Conservation (phyloP, 2,797 vertebrate genomes). For the Sebastes alutus region DNA sequence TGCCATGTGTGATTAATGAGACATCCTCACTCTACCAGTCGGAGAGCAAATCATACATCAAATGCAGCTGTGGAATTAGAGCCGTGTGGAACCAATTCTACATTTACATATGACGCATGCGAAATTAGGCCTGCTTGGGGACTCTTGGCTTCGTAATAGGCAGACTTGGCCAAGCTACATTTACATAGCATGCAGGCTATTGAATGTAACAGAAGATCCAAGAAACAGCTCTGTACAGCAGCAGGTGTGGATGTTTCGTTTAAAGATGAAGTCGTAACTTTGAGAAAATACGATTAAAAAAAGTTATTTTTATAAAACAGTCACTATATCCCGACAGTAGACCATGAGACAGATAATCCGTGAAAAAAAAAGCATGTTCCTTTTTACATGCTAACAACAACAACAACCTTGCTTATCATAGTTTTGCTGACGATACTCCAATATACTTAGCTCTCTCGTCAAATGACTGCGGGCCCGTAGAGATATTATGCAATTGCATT, state of each 20-base stretch:
- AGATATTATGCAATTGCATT: background rate
- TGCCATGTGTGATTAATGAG: constrained; percentile 47
- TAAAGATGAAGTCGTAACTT: no score
- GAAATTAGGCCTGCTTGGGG: constrained; percentile 21
- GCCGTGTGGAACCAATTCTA: constrained; percentile 29
- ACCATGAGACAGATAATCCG: rapidly evolving
- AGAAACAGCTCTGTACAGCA: background rate
- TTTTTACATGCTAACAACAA: no score
- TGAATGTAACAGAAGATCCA: background rate
- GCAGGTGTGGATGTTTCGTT: background rate
- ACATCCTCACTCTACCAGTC: background rate
- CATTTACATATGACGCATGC: constrained; percentile 15
- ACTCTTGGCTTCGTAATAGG: background rate
- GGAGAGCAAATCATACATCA: constrained; percentile 29
- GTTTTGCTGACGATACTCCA: background rate
- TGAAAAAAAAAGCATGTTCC: no score
- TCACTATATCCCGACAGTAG: no score
- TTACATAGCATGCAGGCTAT: background rate
- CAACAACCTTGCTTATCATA: background rate
- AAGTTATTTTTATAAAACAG: no score
- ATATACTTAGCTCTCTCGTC: background rate
- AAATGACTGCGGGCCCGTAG: background rate
- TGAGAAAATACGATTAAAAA: no score
- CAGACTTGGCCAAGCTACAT: background rate
- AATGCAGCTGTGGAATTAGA: constrained; percentile 29